Evolutionary conservation across 2,797 vertebrate genomes (phyloP).

Genomic region (Malacoctenus gilli): DNA sequence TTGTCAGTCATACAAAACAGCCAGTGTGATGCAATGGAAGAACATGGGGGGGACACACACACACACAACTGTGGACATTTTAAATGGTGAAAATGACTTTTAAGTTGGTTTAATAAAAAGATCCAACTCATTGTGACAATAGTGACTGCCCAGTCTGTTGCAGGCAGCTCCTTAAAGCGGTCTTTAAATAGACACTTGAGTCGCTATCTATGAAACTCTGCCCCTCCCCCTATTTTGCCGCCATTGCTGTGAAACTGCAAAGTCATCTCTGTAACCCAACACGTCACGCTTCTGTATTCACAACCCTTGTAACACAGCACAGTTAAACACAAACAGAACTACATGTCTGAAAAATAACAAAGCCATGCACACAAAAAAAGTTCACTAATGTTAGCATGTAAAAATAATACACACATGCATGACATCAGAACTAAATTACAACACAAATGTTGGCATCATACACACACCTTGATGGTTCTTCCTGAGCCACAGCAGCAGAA

Average conservation of each 20-base stretch:
- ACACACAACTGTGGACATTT: neutral
- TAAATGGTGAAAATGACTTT: neutral
- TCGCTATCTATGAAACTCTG: constrained; percentile 50
- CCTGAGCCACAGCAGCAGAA: constrained; percentile 47
- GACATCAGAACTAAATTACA: neutral
- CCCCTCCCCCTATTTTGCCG: constrained; percentile 21
- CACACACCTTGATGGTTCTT: constrained; percentile 43
- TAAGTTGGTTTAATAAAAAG: constrained; percentile 3
- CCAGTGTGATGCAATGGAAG: constrained; percentile 1
- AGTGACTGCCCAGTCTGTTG: neutral
- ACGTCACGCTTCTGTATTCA: neutral
- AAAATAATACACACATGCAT: constrained; percentile 8
- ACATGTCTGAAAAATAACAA: too few relatives aligned
- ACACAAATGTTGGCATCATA: neutral
- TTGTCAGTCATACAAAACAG: constrained; percentile 3
- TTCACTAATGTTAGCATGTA: neutral
- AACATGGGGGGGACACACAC: neutral
- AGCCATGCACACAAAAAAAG: too few relatives aligned
- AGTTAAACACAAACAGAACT: neutral
- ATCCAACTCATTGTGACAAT: neutral
- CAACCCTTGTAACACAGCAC: neutral
- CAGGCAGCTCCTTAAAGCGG: constrained; percentile 11
- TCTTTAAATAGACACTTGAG: constrained; percentile 55
- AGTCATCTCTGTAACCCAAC: constrained; percentile 43
- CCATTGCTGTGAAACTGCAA: constrained; percentile 59